Conservation (phyloP, 2,888 invertebrate genomes). For the Anaspis maculata region DNA sequence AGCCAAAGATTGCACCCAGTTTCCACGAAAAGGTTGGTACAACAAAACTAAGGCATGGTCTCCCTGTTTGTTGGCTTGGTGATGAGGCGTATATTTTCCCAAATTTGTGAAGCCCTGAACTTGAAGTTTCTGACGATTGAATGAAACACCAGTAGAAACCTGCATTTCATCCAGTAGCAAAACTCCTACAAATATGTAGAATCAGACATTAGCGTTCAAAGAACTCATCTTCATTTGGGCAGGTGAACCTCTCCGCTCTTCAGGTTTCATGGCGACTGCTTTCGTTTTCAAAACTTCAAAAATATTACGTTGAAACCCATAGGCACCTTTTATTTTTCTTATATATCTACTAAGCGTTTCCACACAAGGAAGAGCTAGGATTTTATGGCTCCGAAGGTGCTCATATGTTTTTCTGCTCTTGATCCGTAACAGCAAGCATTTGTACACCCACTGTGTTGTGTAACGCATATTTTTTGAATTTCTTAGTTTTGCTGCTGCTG, state of each 20-base stretch:
- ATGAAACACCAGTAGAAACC: conserved; percentile 4
- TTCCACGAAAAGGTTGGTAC: conserved; percentile 13
- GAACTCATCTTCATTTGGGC: not conserved
- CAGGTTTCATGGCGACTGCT: not conserved
- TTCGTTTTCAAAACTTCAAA: conserved; percentile 1
- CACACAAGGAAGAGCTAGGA: not conserved
- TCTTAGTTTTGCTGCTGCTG: not conserved
- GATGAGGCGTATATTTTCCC: conserved; percentile 9
- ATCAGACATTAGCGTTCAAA: not conserved
- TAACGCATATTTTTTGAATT: conserved; percentile 1
- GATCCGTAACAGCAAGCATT: not conserved
- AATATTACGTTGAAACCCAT: conserved; percentile 1
- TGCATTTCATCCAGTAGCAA: conserved; percentile 11
- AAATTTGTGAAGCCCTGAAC: conserved; percentile 10
- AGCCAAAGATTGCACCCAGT: conserved; percentile 3
- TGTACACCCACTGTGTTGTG: conserved; percentile 1
- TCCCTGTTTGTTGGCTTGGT: conserved; percentile 5
- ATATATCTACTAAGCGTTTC: conserved; percentile 1
- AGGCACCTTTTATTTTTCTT: not conserved
- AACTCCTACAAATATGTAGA: conserved; percentile 2
- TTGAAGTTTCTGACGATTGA: conserved; percentile 8
- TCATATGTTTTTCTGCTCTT: conserved; percentile 1
- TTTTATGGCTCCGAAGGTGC: not conserved
- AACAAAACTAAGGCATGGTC: conserved; percentile 13
- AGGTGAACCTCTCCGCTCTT: not conserved